These are phyloP conservation scores for Steatocranus sp. DNA, from an alignment of 2,797 vertebrate genomes.

Conservation along the genomic window DNA sequence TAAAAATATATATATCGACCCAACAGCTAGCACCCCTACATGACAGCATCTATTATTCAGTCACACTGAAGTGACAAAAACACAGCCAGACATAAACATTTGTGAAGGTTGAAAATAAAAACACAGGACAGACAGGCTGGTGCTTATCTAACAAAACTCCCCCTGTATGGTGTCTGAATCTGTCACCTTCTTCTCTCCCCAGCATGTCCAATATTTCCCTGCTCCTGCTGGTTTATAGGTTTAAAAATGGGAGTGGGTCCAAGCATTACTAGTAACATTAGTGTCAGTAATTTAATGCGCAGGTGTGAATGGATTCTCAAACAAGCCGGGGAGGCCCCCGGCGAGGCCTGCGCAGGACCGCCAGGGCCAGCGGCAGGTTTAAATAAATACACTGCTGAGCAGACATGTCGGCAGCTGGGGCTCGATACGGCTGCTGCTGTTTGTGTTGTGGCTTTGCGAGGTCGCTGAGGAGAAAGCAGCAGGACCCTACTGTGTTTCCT, in stretches of 20 bases:
- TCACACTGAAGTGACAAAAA: slow-evolving; percentile 16
- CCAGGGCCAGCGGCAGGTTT: slow-evolving; percentile 65
- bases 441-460: slow-evolving; percentile 67
- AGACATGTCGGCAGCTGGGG: slow-evolving; percentile 68
- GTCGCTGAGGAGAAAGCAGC: slow-evolving; percentile 42
- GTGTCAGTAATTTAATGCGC: slow-evolving; percentile 81
- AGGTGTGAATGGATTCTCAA: slow-evolving; percentile 82
- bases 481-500: slow-evolving; percentile 33
- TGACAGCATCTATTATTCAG: slow-evolving; percentile 35
- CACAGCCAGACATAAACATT: slow-evolving; percentile 25
- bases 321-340: slow-evolving; percentile 70
- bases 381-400: slow-evolving; percentile 74
- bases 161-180: slow-evolving; percentile 36
- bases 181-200: slow-evolving; percentile 5
- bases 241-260: slow-evolving; percentile 64
- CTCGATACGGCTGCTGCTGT: slow-evolving; percentile 53
- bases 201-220: slow-evolving; percentile 35
- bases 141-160: slow-evolving; percentile 46
- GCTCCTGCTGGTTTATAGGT: slow-evolving; percentile 54
- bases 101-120: slow-evolving; percentile 28
- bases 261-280: slow-evolving; percentile 76
- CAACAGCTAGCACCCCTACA: not conserved
- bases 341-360: slow-evolving; percentile 42
- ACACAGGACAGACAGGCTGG: slow-evolving; percentile 1
- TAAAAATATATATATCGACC: slow-evolving; percentile 44